Evolutionary conservation across 2,113 vertebrate species (phyloP).

Genomic region (Pelvicachromis taeniatus): DNA sequence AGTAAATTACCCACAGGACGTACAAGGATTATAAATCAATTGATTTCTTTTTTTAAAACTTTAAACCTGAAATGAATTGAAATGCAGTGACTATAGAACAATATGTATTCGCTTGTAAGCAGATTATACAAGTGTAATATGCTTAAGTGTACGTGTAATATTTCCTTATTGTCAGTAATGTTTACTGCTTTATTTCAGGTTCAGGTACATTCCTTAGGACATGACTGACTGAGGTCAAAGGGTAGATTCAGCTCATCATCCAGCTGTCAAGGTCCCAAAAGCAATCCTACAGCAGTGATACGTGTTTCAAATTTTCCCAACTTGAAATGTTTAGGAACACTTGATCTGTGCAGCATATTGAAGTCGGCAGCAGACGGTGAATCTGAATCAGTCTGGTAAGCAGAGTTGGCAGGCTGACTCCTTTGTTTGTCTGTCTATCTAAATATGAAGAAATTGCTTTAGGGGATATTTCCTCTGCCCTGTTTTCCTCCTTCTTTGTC

Average conservation of each 20-base stretch:
- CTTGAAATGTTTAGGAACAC: slow-evolving; percentile 37
- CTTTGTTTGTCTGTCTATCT: slow-evolving; percentile 42
- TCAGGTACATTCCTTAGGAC: neutral
- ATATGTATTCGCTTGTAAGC: neutral
- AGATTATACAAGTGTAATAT: neutral
- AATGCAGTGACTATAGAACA: neutral
- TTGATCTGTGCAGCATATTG: slow-evolving; percentile 19
- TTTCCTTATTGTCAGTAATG: neutral
- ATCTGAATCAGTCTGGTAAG: slow-evolving; percentile 33
- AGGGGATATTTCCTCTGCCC: slow-evolving; percentile 13
- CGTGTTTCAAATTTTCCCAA: slow-evolving; percentile 9
- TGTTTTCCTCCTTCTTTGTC: neutral
- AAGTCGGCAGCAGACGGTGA: slow-evolving; percentile 33
- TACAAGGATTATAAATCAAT: neutral
- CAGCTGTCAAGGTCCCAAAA: neutral
- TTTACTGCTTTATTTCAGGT: neutral
- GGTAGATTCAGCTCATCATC: neutral
- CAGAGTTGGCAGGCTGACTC: slow-evolving; percentile 26
- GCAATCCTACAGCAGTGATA: neutral
- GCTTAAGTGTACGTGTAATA: neutral
- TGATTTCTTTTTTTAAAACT: neutral
- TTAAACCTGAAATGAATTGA: neutral
- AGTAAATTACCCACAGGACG: neutral
- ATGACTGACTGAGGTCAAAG: neutral
- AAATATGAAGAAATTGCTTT: slow-evolving; percentile 34